These are phyloP conservation scores for Emydura subglobosa DNA, from an alignment of 2,113 vertebrate species.

Conservation along the genomic window DNA sequence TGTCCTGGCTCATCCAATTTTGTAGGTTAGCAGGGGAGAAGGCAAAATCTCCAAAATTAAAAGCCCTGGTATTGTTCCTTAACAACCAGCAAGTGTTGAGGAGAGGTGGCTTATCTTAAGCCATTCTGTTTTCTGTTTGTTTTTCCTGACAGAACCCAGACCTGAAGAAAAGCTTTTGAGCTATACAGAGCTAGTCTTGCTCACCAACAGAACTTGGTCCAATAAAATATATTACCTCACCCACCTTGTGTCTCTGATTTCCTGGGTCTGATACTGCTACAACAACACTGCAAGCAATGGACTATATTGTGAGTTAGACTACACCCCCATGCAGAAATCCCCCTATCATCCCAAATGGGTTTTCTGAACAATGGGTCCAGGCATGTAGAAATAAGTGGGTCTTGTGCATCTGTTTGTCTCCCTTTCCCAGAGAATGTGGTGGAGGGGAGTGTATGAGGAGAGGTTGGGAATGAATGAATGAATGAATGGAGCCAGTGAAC, in stretches of 20 bases:
- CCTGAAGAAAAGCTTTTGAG: background rate
- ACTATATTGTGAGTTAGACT: background rate
- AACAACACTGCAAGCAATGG: background rate
- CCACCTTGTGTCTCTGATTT: background rate
- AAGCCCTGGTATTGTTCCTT: background rate
- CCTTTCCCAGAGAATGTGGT: background rate
- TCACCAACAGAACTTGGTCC: background rate
- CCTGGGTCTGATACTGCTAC: background rate
- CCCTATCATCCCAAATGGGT: background rate
- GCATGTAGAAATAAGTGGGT: background rate
- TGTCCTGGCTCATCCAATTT: background rate
- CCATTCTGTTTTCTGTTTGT: background rate
- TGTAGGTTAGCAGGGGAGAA: background rate
- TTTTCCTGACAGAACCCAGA: background rate
- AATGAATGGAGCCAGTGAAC: background rate
- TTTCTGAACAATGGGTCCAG: background rate
- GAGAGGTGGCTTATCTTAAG: background rate
- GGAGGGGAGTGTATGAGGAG: background rate
- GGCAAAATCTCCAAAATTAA: background rate
- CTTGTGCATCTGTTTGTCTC: background rate
- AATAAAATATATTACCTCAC: background rate
- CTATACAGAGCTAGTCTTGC: background rate
- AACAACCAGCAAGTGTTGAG: background rate
- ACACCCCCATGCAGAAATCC: background rate
- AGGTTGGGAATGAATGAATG: conserved; percentile 11